Conservation (phyloP, 2,797 vertebrate species). For the Mallotus villosus region DNA sequence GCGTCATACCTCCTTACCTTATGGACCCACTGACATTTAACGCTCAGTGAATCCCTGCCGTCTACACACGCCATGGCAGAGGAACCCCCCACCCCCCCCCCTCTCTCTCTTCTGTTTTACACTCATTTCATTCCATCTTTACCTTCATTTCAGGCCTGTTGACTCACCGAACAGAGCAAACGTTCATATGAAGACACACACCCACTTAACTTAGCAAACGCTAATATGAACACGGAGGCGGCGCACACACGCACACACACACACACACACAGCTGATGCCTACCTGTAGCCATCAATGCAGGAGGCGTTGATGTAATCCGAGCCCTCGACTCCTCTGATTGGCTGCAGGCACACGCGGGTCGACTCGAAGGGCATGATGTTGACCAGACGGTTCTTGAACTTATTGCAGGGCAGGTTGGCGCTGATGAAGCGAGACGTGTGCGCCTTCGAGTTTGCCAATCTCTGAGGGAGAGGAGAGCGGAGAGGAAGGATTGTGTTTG, state of each 20-base stretch:
- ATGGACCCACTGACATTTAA: slow-evolving; percentile 59
- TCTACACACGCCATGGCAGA: not conserved
- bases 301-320: slow-evolving; percentile 98
- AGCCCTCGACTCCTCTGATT: slow-evolving; percentile 96
- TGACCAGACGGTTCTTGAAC: slow-evolving; percentile 83
- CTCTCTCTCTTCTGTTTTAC: not conserved
- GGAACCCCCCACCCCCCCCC: not conserved
- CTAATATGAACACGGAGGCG: too few relatives aligned
- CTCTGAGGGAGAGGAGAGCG: slow-evolving; percentile 68
- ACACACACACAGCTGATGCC: slow-evolving; percentile 30
- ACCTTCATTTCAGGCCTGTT: slow-evolving; percentile 1
- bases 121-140: slow-evolving; percentile 20
- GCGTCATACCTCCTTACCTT: slow-evolving; percentile 26
- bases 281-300: slow-evolving; percentile 98
- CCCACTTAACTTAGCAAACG: slow-evolving; percentile 2
- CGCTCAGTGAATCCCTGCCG: slow-evolving; percentile 41
- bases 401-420: slow-evolving; percentile 83
- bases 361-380: slow-evolving; percentile 83
- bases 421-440: slow-evolving; percentile 98
- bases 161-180: not conserved
- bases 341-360: slow-evolving; percentile 94
- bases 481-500: slow-evolving; percentile 14
- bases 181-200: slow-evolving; percentile 11
- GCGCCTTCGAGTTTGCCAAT: slow-evolving; percentile 97
- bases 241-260: slow-evolving; percentile 24